Conservation (phyloP, 2,113 vertebrate species). For the Ariopsis seemanni region DNA sequence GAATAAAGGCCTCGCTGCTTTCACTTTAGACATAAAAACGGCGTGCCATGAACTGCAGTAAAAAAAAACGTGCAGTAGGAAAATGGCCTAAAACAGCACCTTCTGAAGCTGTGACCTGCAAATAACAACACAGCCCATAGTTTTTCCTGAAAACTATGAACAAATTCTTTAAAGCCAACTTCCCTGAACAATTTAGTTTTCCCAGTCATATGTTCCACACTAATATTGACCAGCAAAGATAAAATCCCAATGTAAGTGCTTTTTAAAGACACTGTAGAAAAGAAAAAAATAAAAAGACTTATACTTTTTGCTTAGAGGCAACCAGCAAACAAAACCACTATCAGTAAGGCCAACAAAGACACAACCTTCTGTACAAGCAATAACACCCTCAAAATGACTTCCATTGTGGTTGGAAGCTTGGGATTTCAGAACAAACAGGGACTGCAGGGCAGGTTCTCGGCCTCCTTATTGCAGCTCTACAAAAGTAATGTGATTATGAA, state of each 20-base stretch:
- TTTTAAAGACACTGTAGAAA: background rate
- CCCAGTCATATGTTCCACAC: background rate
- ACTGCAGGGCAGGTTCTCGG: constrained; percentile 39
- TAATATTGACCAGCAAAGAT: background rate
- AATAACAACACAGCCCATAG: background rate
- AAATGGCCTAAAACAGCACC: constrained; percentile 13
- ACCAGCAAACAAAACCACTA: constrained; percentile 7
- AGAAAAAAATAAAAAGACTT: background rate
- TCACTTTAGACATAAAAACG: background rate
- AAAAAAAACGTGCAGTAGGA: background rate
- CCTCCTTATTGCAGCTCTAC: constrained; percentile 48
- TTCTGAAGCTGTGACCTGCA: constrained; percentile 31
- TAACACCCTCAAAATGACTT: constrained; percentile 27
- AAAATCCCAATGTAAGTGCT: background rate
- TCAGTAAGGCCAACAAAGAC: constrained; percentile 8
- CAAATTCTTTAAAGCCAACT: constrained; percentile 15
- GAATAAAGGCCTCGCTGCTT: constrained; percentile 13
- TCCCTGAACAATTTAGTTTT: background rate
- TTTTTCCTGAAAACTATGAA: background rate
- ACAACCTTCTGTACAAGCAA: constrained; percentile 18
- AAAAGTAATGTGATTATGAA: constrained; percentile 70
- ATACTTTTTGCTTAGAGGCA: background rate
- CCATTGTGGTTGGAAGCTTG: constrained; percentile 26
- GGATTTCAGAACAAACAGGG: constrained; percentile 44
- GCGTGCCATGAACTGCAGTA: background rate